phyloP scores from a whole-genome alignment of 2,888 invertebrate species.

The Cerceris rybyensis region DNA sequence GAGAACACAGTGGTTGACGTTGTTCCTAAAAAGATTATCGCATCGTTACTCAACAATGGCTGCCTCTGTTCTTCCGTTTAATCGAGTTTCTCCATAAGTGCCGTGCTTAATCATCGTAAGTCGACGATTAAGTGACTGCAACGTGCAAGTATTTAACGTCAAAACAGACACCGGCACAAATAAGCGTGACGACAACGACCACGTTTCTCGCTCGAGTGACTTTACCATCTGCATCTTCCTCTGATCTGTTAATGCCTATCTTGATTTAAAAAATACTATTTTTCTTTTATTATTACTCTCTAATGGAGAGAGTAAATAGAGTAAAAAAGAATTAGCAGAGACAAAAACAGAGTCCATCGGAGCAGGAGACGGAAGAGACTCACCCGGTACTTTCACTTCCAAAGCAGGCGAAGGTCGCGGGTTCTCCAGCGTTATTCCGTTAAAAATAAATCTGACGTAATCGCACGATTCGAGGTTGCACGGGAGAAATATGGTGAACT shows the following conservation, averaged over 20 bases:
- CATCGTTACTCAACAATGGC: background rate
- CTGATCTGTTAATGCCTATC: too few species aligned
- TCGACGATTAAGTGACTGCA: background rate
- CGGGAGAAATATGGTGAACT: background rate
- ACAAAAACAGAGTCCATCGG: constrained; percentile 13
- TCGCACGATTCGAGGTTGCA: constrained; percentile 8
- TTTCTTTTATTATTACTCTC: background rate
- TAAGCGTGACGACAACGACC: background rate
- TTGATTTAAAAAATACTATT: too few species aligned
- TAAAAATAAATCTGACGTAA: constrained; percentile 60
- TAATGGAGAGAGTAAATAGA: background rate
- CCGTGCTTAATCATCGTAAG: background rate
- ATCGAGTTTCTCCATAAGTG: background rate
- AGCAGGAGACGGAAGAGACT: constrained; percentile 59
- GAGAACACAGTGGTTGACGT: constrained; percentile 3
- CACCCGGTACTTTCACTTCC: constrained; percentile 59
- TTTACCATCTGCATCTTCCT: too few species aligned
- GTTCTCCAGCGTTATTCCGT: constrained; percentile 38
- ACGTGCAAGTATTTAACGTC: background rate
- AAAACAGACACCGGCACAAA: background rate
- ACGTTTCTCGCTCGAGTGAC: background rate
- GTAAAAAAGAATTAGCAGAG: background rate
- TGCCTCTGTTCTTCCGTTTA: constrained; percentile 8
- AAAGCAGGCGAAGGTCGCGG: constrained; percentile 58
- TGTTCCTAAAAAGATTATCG: constrained; percentile 12